phyloP scores from a whole-genome alignment of 2,888 invertebrate species.

The Temnothorax ravouxi region DNA sequence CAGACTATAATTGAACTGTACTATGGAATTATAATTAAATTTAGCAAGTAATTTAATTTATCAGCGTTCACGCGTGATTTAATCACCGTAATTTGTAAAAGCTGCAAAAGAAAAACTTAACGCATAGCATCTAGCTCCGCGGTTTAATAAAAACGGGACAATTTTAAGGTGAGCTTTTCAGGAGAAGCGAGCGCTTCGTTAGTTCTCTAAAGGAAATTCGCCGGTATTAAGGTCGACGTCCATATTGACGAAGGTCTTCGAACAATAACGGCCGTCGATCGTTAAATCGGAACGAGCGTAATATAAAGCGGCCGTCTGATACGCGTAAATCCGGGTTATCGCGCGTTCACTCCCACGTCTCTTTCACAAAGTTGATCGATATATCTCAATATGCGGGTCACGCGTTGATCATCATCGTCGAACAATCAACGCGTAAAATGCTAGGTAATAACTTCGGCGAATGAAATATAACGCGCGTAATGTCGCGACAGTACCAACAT shows the following conservation, averaged over 20 bases:
- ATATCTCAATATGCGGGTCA: conserved; percentile 12
- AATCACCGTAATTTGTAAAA: conserved; percentile 23
- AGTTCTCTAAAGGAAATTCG: conserved; percentile 30
- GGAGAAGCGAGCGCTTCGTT: neutral
- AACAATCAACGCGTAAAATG: neutral
- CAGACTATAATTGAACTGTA: conserved; percentile 19
- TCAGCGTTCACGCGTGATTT: neutral
- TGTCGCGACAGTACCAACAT: neutral
- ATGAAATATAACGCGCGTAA: neutral
- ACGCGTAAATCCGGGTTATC: conserved; percentile 41
- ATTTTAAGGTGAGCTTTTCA: conserved; percentile 21
- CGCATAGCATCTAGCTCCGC: neutral
- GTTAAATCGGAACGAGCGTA: conserved; percentile 60
- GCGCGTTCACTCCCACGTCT: conserved; percentile 28
- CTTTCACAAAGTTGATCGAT: conserved; percentile 14
- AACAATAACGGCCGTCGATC: conserved; percentile 41
- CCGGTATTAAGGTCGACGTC: conserved; percentile 38
- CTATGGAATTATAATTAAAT: conserved; percentile 37
- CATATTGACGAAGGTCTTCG: conserved; percentile 48
- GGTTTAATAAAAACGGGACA: conserved; percentile 11
- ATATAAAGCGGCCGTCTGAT: conserved; percentile 50
- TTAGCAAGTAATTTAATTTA: conserved; percentile 22
- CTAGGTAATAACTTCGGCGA: neutral
- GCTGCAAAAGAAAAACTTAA: neutral
- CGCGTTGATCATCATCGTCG: neutral